Evolutionary conservation across 2,888 invertebrate species (phyloP), one percentile per base, ranked within the genome.

Genomic region (Shargacucullia verbasci): DNA sequence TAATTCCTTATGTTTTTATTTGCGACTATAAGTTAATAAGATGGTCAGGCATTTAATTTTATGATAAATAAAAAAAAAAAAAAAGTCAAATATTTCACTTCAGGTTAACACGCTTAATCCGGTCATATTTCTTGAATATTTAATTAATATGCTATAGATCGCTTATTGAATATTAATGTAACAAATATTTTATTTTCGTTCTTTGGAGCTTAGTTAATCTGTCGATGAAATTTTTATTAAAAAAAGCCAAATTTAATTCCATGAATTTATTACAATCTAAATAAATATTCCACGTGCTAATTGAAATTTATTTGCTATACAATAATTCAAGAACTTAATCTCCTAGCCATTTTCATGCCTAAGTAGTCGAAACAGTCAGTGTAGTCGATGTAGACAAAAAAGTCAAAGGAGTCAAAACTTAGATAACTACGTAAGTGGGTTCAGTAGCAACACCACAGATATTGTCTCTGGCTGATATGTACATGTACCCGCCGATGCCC

Each of bases 401-500:
- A 40, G 25, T 50, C 48, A 29, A 15, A 25, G 2, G 1, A 46
- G 10, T 29, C 29, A 9, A 3, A 11, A 15, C 40, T 89, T 93
- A 95, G 86, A 96, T 94, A 29, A 95, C 95, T 37, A 96, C 97
- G 82, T 97, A 98, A 15, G 98, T 98, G 10, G 98, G 97, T 66
- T 95, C 95, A 6, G 97, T 96, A 85, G 97, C 95, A 13, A 99
- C 97, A 15, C 99, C 99, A 80, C 99, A 99, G 85, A 97, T 97
- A 87, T 99, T 98, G 79, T 98, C 95, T 73, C 96, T 95, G 38
- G 97, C 96, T 0, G 98, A 95, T 95, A 99, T 98, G 44, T 98
- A 94, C 61, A 99, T 96, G 84, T 98, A 99, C 0, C 99, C 99
- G 84, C 97, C 98, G 76, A 98, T 97, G 27, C 99, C 99, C 99